These are phyloP conservation scores for Mionectes macconnelli DNA, from an alignment of 2,113 vertebrate genomes.

Conservation along the genomic window DNA sequence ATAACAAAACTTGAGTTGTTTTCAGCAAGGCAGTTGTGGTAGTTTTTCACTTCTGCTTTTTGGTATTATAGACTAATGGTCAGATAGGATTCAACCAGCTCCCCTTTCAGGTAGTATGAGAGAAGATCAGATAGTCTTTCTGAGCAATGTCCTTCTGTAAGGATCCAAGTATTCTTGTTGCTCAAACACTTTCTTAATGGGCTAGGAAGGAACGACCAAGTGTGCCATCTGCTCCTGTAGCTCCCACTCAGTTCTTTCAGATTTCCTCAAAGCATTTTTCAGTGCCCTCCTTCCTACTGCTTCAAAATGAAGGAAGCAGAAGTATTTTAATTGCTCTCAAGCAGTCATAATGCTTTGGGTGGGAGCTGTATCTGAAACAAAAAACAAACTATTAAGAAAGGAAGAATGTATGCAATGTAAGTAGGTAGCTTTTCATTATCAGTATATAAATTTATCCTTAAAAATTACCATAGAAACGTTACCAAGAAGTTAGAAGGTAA, in stretches of 20 bases:
- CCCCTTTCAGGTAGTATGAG: background rate
- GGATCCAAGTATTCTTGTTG: slow-evolving; percentile 2
- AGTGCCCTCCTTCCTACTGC: slow-evolving; percentile 25
- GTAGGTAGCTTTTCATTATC: background rate
- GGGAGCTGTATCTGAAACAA: background rate
- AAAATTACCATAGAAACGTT: background rate
- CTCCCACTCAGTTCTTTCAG: slow-evolving; percentile 56
- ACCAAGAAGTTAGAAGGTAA: background rate
- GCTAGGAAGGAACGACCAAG: slow-evolving; percentile 48
- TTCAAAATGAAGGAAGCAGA: slow-evolving; percentile 45
- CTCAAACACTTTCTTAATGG: slow-evolving; percentile 34
- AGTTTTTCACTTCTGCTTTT: slow-evolving; percentile 7
- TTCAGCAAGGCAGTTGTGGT: background rate
- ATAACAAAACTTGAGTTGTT: background rate
- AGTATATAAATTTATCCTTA: background rate
- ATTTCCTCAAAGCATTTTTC: slow-evolving; percentile 36
- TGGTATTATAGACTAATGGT: background rate
- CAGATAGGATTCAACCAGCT: background rate
- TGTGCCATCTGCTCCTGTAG: slow-evolving; percentile 13
- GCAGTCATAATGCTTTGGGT: background rate
- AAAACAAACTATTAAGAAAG: background rate
- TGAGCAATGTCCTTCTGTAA: slow-evolving; percentile 13
- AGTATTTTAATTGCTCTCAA: slow-evolving; percentile 18
- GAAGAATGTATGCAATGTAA: background rate
- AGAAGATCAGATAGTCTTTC: background rate